A percentile compares a stretch with the other conserved stretches of the same genome.
Evolutionary conservation across 35 echinoderm and acorn worm genomes (phyloP).

Genomic region (Lytechinus pictus): DNA sequence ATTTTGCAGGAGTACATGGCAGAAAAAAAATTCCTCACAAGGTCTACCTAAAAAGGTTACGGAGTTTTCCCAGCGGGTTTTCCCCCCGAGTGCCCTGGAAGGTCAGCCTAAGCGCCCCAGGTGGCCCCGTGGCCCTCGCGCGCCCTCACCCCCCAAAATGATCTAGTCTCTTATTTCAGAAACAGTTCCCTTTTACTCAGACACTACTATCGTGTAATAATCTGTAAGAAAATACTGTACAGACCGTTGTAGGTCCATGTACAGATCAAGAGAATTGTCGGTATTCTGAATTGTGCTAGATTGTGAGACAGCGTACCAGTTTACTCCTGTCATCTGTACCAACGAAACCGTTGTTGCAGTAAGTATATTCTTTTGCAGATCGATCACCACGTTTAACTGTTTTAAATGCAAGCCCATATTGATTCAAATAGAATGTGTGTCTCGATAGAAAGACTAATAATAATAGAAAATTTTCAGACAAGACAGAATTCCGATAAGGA

Average conservation of each 20-base stretch:
- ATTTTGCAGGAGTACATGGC: not conserved
- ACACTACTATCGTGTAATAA: not conserved
- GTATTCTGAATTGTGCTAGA: too few species aligned
- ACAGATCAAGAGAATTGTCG: too few species aligned
- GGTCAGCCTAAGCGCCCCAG: slow-evolving; percentile 20
- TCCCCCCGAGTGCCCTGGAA: slow-evolving; percentile 38
- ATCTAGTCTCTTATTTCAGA: not conserved
- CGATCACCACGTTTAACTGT: not conserved
- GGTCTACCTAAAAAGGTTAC: slow-evolving; percentile 31
- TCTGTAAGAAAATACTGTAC: not conserved
- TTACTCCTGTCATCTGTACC: too few species aligned
- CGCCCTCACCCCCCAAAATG: not conserved
- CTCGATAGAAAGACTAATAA: not conserved
- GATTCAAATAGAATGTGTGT: not conserved
- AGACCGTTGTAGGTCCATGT: too few species aligned
- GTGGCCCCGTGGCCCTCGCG: slow-evolving; percentile 25
- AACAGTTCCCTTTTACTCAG: not conserved
- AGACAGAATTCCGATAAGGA: slow-evolving; percentile 3
- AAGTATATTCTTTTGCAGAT: not conserved
- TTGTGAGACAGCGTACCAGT: too few species aligned
- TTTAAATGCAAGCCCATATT: not conserved
- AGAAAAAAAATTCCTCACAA: not conserved
- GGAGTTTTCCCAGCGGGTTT: slow-evolving; percentile 25
- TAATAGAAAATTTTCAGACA: not conserved
- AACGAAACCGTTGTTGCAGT: not conserved